These are phyloP conservation scores for Clupea harengus DNA, from an alignment of 2,113 vertebrate genomes.

Conservation along the genomic window DNA sequence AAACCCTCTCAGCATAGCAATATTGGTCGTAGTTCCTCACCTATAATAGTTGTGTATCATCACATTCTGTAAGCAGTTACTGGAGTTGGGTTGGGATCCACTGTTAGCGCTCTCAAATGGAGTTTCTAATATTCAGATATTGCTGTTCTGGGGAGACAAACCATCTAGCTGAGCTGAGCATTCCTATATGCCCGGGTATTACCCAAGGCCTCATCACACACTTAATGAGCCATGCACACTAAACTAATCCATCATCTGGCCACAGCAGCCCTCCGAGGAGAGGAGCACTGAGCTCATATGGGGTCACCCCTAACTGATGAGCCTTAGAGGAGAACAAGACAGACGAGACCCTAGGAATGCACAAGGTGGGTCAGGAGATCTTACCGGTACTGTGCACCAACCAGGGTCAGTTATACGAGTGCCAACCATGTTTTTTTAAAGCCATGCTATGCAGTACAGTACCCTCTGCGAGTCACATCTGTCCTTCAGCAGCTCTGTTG, in stretches of 20 bases:
- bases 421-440: background rate
- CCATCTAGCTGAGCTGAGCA: background rate
- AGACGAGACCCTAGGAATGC: background rate
- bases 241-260: slow-evolving; percentile 8
- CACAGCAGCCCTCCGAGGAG: background rate
- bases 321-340: background rate
- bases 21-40: background rate
- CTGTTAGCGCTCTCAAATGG: background rate
- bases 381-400: background rate
- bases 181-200: background rate
- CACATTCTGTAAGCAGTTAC: background rate
- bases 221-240: background rate
- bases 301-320: background rate
- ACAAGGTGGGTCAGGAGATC: too few species aligned
- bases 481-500: background rate
- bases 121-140: background rate
- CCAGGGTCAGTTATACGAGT: background rate
- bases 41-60: background rate
- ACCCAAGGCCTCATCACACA: slow-evolving; percentile 3
- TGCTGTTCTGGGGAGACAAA: background rate
- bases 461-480: background rate
- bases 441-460: background rate
- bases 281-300: background rate
- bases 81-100: background rate
- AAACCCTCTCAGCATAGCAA: background rate